Conservation (phyloP, 1,140 invertebrate genomes). For the Lamellibrachia luymesi region DNA sequence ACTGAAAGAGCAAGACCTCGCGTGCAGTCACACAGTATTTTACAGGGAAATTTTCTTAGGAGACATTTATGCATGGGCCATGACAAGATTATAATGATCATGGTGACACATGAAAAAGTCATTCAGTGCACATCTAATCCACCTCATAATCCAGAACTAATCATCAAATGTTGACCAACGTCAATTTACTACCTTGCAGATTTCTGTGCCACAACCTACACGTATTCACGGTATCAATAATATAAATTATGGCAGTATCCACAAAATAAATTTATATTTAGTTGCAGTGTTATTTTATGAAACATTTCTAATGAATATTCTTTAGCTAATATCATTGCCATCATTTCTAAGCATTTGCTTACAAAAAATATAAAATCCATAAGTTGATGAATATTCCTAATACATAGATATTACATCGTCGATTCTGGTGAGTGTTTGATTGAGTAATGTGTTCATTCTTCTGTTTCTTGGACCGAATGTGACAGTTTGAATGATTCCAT, state of each 20-base stretch:
- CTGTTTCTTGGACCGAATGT: background rate
- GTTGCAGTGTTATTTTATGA: background rate
- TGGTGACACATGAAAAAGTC: background rate
- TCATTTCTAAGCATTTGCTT: background rate
- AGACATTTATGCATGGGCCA: background rate
- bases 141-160: background rate
- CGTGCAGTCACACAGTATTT: background rate
- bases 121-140: background rate
- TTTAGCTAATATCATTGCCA: background rate
- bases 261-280: background rate
- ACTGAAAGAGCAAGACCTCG: background rate
- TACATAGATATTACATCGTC: background rate
- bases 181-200: background rate
- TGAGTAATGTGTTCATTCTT: background rate
- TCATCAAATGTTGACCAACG: background rate
- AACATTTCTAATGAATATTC: background rate
- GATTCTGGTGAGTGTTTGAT: background rate
- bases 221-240: background rate
- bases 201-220: background rate
- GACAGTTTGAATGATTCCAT: background rate
- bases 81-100: background rate
- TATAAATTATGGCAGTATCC: background rate
- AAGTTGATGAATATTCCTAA: background rate
- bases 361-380: background rate
- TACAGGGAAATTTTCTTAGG: background rate